These are phyloP conservation scores for Polia nebulosa DNA, from an alignment of 2,888 invertebrate species.

Conservation along the genomic window DNA sequence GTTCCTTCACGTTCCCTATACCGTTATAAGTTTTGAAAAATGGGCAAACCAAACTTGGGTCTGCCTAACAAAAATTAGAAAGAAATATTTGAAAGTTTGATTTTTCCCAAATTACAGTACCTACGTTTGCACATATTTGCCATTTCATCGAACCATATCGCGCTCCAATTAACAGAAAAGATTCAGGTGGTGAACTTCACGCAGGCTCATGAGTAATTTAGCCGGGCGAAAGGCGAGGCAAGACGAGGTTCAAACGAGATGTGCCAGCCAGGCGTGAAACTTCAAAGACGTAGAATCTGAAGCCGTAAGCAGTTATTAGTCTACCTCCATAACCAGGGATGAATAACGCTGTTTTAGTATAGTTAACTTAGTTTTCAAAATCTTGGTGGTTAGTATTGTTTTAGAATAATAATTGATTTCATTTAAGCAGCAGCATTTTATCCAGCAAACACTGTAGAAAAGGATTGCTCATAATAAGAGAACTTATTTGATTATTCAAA, in stretches of 20 bases:
- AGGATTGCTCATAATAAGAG: too few species aligned
- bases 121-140: too few species aligned
- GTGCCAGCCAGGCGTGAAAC: constrained; percentile 27
- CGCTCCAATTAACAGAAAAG: constrained; percentile 14
- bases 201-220: constrained; percentile 40
- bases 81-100: too few species aligned
- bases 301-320: constrained; percentile 37
- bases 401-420: not conserved
- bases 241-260: constrained; percentile 10
- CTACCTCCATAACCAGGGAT: constrained; percentile 4
- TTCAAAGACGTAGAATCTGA: constrained; percentile 38
- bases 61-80: too few species aligned
- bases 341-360: constrained; percentile 15
- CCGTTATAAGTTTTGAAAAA: too few species aligned
- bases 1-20: too few species aligned
- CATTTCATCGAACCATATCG: not conserved
- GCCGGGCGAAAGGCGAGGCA: constrained; percentile 10
- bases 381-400: constrained; percentile 2
- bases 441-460: too few species aligned
- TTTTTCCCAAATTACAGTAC: too few species aligned
- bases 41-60: too few species aligned
- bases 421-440: not conserved
- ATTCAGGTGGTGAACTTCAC: constrained; percentile 37
- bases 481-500: too few species aligned
- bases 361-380: not conserved